Conservation (phyloP, 2,797 vertebrate species). For the Odontamblyopus rebecca region DNA sequence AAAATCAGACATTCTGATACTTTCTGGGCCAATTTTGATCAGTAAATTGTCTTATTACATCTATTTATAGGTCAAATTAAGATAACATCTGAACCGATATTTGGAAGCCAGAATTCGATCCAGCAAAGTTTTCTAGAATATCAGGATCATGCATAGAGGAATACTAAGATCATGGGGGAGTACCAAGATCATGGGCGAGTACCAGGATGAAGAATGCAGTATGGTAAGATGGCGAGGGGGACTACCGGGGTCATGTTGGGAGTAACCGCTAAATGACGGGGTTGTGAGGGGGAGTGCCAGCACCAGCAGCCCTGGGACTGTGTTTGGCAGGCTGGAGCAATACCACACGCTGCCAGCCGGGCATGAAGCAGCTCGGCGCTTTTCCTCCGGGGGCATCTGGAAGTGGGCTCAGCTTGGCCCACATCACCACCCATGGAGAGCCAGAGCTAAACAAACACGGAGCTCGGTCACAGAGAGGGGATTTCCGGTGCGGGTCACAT, state of each 20-base stretch:
- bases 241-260: background rate
- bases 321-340: conserved; percentile 65
- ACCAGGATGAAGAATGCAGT: too few relatives aligned
- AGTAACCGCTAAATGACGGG: background rate
- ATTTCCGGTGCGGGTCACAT: conserved; percentile 74
- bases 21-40: too few relatives aligned
- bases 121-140: too few relatives aligned
- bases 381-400: conserved; percentile 71
- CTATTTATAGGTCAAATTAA: too few relatives aligned
- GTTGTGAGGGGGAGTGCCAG: background rate
- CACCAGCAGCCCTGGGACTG: conserved; percentile 10
- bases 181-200: too few relatives aligned
- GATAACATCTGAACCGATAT: too few relatives aligned
- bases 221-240: conserved; percentile 42
- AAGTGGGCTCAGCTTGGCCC: conserved; percentile 62
- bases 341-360: conserved; percentile 68
- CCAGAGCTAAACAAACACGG: conserved; percentile 72
- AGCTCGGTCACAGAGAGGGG: conserved; percentile 68
- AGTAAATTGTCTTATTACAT: too few relatives aligned
- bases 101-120: too few relatives aligned
- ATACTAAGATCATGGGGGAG: too few relatives aligned
- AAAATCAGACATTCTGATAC: too few relatives aligned
- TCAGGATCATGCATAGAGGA: too few relatives aligned
- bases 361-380: conserved; percentile 68
- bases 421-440: conserved; percentile 75